Conservation (phyloP, 1,140 invertebrate genomes). For the Eulimnadia texana region DNA sequence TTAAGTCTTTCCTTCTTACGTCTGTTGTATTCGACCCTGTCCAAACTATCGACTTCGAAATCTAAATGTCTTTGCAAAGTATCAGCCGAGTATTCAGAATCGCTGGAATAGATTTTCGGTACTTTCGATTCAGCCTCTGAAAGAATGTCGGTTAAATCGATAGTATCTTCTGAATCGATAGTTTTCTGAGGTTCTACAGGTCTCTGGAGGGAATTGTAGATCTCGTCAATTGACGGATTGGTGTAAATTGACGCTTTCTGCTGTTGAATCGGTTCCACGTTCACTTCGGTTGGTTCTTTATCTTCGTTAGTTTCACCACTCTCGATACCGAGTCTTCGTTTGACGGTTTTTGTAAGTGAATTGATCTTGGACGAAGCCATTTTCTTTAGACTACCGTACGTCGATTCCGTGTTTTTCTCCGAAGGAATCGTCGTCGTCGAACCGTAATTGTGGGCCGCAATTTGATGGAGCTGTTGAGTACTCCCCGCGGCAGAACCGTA, state of each 20-base stretch:
- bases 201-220: constrained; percentile 14
- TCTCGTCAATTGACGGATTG: constrained; percentile 16
- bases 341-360: background rate
- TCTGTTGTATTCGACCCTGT: background rate
- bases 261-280: background rate
- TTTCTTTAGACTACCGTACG: background rate
- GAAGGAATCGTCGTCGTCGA: background rate
- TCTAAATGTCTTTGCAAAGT: background rate
- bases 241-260: constrained; percentile 13
- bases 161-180: background rate
- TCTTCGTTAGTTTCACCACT: background rate
- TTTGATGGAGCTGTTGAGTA: background rate
- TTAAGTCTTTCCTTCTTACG: background rate
- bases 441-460: background rate
- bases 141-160: background rate
- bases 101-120: background rate
- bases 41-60: background rate
- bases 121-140: background rate
- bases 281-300: background rate
- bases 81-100: background rate
- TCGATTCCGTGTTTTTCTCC: background rate
- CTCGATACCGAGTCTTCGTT: background rate
- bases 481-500: background rate
- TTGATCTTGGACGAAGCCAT: background rate
- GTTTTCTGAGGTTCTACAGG: background rate